Conservation (phyloP, 1,140 invertebrate genomes). For the Proctacanthus coquilletti region DNA sequence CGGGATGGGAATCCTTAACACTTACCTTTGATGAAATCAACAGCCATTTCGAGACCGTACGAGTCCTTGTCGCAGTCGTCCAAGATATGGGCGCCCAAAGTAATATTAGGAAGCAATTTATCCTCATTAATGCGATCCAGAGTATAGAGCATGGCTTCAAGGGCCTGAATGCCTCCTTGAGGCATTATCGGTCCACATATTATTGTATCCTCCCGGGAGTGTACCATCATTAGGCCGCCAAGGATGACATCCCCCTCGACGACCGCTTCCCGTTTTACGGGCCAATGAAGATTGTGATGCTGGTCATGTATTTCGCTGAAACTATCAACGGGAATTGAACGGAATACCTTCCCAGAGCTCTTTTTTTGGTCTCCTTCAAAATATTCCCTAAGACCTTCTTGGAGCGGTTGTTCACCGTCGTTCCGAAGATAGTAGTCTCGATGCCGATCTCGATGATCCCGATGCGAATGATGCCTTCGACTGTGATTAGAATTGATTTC, state of each 20-base stretch:
- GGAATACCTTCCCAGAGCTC: slow-evolving; percentile 20
- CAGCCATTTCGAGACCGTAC: slow-evolving; percentile 79
- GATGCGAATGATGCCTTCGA: too few species aligned
- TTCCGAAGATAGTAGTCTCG: too few species aligned
- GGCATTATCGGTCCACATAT: slow-evolving; percentile 79
- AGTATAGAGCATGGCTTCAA: slow-evolving; percentile 78
- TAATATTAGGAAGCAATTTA: slow-evolving; percentile 46
- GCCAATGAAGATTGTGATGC: slow-evolving; percentile 42
- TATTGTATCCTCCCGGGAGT: slow-evolving; percentile 62
- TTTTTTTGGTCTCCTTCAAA: too few species aligned
- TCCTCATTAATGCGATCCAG: slow-evolving; percentile 58
- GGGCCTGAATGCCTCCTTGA: slow-evolving; percentile 69
- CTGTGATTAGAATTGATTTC: too few species aligned
- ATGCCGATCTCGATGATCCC: too few species aligned
- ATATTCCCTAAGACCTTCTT: too few species aligned
- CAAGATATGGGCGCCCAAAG: slow-evolving; percentile 65
- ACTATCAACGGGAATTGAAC: slow-evolving; percentile 17
- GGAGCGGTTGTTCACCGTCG: too few species aligned
- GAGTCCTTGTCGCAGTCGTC: slow-evolving; percentile 88
- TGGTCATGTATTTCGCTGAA: slow-evolving; percentile 4
- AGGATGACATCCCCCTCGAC: slow-evolving; percentile 72
- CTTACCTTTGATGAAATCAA: slow-evolving; percentile 88
- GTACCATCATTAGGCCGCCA: slow-evolving; percentile 89
- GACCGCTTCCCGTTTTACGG: slow-evolving; percentile 68
- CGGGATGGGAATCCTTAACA: slow-evolving; percentile 4